phyloP scores from a whole-genome alignment of 2,113 vertebrate species.

The Macheiramphus alcinus region DNA sequence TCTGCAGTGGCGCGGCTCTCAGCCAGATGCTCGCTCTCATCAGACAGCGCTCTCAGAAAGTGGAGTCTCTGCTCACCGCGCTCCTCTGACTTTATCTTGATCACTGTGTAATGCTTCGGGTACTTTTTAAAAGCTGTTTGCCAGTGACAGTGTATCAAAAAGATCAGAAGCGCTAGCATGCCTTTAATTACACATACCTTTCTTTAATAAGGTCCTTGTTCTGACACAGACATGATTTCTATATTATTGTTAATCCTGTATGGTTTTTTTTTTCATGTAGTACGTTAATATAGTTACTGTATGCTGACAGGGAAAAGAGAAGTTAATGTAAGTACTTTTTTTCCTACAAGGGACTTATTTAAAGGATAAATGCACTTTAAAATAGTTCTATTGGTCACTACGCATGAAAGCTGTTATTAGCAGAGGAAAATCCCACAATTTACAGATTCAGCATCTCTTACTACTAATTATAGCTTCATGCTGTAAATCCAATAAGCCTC shows the following conservation, averaged over 20 bases:
- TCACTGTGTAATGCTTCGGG: neutral
- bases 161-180: neutral
- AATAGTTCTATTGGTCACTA: neutral
- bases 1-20: neutral
- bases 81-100: neutral
- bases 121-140: neutral
- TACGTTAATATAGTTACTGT: neutral
- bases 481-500: neutral
- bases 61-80: neutral
- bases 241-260: neutral
- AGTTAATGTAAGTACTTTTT: neutral
- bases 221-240: neutral
- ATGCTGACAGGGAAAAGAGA: neutral
- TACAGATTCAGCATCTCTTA: neutral
- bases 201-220: neutral
- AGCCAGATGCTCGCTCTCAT: neutral
- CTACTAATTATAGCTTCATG: neutral
- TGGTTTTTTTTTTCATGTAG: neutral
- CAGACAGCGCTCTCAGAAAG: neutral
- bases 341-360: neutral
- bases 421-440: neutral
- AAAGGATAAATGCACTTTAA: neutral
- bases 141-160: neutral
- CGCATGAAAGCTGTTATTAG: neutral
- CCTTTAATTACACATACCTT: neutral